phyloP scores from a whole-genome alignment of 2,888 invertebrate genomes.

The Danaus chrysippus region DNA sequence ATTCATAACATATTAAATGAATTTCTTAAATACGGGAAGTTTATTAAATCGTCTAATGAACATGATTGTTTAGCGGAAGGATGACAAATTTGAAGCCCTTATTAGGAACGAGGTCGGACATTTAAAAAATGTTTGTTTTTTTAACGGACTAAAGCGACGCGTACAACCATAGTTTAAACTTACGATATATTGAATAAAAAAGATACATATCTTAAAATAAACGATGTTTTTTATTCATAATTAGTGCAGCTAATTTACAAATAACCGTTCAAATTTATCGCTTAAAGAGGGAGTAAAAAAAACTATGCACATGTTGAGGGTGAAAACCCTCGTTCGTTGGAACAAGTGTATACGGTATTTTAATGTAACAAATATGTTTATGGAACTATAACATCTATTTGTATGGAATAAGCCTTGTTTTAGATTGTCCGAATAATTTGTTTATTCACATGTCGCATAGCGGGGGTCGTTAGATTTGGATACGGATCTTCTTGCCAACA shows the following conservation, averaged over 20 bases:
- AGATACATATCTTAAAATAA: background rate
- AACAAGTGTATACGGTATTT: slow-evolving; percentile 63
- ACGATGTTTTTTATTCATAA: background rate
- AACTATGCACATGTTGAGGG: slow-evolving; percentile 65
- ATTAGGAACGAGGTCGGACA: slow-evolving; percentile 12
- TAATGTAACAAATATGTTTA: slow-evolving; percentile 25
- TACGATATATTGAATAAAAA: background rate
- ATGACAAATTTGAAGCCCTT: slow-evolving; percentile 29
- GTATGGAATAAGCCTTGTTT: slow-evolving; percentile 24
- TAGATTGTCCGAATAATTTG: slow-evolving; percentile 36
- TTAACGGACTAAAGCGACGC: slow-evolving; percentile 1
- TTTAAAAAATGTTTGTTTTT: background rate
- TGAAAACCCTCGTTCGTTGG: slow-evolving; percentile 54
- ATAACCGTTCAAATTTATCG: slow-evolving; percentile 42
- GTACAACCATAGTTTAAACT: slow-evolving; percentile 4
- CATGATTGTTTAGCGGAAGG: slow-evolving; percentile 26
- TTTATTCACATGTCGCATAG: slow-evolving; percentile 69
- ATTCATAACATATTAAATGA: too few species aligned
- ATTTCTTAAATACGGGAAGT: too few species aligned
- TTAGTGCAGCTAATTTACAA: slow-evolving; percentile 12
- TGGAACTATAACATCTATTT: slow-evolving; percentile 37
- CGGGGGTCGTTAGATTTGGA: slow-evolving; percentile 58
- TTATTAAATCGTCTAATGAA: background rate
- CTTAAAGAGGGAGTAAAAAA: slow-evolving; percentile 57
- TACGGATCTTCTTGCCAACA: slow-evolving; percentile 38